phyloP scores from a whole-genome alignment of 2,797 vertebrate species.

The Pipistrellus pipistrellus region DNA sequence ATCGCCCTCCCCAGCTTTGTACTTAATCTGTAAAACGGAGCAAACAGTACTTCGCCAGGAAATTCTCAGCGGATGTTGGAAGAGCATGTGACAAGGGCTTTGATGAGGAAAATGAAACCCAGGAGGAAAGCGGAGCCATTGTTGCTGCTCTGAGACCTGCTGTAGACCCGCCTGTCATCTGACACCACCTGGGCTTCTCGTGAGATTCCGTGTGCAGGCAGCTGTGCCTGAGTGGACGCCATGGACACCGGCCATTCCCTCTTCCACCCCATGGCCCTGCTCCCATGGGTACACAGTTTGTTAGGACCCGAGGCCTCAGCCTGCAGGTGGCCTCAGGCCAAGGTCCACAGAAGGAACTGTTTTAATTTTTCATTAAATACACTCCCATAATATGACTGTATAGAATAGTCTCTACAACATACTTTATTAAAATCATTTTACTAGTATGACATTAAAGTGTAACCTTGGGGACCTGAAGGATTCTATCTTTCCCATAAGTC shows the following conservation, averaged over 20 bases:
- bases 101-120: background rate
- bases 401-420: background rate
- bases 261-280: background rate
- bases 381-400: background rate
- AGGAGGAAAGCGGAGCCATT: accelerated
- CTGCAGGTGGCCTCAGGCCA: background rate
- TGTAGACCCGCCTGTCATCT: accelerated
- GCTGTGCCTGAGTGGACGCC: too few relatives aligned
- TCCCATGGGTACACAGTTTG: accelerated
- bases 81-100: background rate
- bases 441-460: too few relatives aligned
- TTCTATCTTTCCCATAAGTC: too few relatives aligned
- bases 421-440: too few relatives aligned
- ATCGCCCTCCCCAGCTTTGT: accelerated
- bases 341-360: background rate
- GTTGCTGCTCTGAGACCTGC: background rate
- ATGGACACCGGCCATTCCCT: background rate
- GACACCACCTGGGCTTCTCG: accelerated
- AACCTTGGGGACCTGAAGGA: background rate
- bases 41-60: background rate
- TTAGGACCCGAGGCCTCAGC: accelerated
- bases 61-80: background rate
- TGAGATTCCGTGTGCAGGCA: too few relatives aligned
- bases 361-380: background rate
- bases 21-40: background rate